These are phyloP conservation scores for Acipenser transmontanus DNA, from an alignment of 2,797 vertebrate genomes.

Conservation along the genomic window DNA sequence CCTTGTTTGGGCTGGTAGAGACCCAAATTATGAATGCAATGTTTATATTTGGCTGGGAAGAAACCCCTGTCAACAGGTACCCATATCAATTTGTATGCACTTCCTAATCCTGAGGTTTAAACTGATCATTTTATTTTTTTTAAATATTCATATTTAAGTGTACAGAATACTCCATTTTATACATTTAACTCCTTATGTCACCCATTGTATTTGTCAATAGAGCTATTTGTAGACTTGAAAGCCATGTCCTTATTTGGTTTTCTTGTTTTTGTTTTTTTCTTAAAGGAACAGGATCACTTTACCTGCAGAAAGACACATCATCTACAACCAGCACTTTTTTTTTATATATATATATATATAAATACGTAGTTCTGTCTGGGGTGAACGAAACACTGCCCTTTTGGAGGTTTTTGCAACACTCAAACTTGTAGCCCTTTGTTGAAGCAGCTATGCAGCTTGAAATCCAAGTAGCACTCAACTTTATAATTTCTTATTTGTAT, in stretches of 20 bases:
- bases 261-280: slow-evolving; percentile 46
- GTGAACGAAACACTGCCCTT: slow-evolving; percentile 58
- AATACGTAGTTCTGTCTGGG: slow-evolving; percentile 57
- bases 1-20: too few relatives aligned
- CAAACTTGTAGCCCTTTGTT: slow-evolving; percentile 57
- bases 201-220: too few relatives aligned
- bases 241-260: slow-evolving; percentile 33
- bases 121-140: too few relatives aligned
- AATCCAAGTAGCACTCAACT: slow-evolving; percentile 99
- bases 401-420: slow-evolving; percentile 62
- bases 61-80: too few relatives aligned
- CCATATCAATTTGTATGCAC: too few relatives aligned
- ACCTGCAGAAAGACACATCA: slow-evolving; percentile 45
- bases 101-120: too few relatives aligned
- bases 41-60: too few relatives aligned
- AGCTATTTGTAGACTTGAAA: neutral
- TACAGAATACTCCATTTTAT: too few relatives aligned
- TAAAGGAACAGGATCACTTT: slow-evolving; percentile 71
- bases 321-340: slow-evolving; percentile 54
- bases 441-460: slow-evolving; percentile 99
- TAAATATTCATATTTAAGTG: too few relatives aligned
- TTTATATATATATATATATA: too few relatives aligned
- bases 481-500: slow-evolving; percentile 98
- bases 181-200: too few relatives aligned
- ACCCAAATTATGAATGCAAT: too few relatives aligned